Conservation (phyloP, 2,113 vertebrate genomes). For the Sterna hirundo region DNA sequence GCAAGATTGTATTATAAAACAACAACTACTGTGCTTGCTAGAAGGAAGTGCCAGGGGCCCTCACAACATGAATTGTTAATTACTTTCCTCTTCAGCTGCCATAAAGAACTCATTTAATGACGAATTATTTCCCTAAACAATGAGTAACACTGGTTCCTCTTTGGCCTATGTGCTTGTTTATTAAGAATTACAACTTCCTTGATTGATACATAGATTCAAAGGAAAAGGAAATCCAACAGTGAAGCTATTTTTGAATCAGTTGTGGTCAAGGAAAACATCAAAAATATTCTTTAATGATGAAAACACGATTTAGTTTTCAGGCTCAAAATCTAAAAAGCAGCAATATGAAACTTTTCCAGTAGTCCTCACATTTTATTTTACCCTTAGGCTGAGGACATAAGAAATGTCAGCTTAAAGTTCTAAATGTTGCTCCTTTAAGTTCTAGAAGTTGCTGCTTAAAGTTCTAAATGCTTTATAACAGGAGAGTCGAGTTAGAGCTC, state of each 20-base stretch:
- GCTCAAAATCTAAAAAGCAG: neutral
- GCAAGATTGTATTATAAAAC: neutral
- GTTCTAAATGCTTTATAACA: neutral
- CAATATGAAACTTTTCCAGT: neutral
- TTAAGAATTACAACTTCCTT: constrained; percentile 52
- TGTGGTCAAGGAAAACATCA: neutral
- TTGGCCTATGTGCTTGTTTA: constrained; percentile 13
- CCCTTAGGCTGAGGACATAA: neutral
- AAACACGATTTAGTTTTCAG: constrained; percentile 3
- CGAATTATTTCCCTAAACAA: constrained; percentile 60
- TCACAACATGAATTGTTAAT: constrained; percentile 34
- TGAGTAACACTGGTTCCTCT: constrained; percentile 21
- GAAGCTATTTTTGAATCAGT: neutral
- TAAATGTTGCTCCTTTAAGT: neutral
- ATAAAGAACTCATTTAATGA: constrained; percentile 54
- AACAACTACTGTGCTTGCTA: constrained; percentile 24
- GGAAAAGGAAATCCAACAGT: neutral
- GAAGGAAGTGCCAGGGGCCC: constrained; percentile 28
- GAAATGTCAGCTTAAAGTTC: neutral
- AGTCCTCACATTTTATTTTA: neutral
- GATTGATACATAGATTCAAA: constrained; percentile 18
- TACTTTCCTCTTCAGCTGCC: constrained; percentile 51
- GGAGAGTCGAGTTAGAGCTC: neutral
- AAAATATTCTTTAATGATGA: neutral
- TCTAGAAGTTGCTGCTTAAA: neutral